phyloP scores from a whole-genome alignment of 2,113 vertebrate genomes.

The Aplodontia rufa region DNA sequence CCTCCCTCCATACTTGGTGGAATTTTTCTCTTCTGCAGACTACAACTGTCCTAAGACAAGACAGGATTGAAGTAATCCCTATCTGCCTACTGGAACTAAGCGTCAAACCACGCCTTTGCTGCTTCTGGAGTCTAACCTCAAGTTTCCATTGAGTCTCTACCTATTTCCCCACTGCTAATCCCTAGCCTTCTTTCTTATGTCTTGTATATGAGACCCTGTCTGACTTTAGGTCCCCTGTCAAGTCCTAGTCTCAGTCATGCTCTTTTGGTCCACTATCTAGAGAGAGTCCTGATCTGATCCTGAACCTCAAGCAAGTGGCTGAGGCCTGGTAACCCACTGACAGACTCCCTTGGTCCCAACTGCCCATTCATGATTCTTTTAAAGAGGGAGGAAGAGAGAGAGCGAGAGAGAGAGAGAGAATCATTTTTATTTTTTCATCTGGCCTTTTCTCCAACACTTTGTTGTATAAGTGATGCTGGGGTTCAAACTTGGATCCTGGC shows the following conservation, averaged over 20 bases:
- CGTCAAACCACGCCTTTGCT: background rate
- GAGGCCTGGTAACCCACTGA: background rate
- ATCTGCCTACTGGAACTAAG: background rate
- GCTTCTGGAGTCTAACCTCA: background rate
- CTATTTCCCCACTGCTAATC: slow-evolving; percentile 23
- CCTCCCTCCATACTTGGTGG: background rate
- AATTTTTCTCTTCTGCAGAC: background rate
- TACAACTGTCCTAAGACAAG: background rate
- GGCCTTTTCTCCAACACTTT: too few relatives aligned
- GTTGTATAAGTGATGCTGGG: too few relatives aligned
- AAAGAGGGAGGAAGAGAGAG: too few relatives aligned
- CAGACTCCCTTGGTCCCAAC: background rate
- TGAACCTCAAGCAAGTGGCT: background rate
- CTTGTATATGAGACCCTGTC: background rate
- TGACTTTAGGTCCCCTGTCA: background rate
- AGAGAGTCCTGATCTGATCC: background rate
- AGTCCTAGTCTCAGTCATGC: background rate
- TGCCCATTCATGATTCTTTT: background rate
- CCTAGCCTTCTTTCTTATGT: slow-evolving; percentile 21
- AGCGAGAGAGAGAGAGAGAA: too few relatives aligned
- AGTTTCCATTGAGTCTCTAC: background rate
- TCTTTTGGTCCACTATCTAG: slow-evolving; percentile 6
- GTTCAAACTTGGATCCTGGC: too few relatives aligned
- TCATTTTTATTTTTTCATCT: too few relatives aligned
- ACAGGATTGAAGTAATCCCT: background rate